Percentiles rank a stretch among this genome's conserved stretches.
phyloP scores from a whole-genome alignment of 2,888 invertebrate species.

The Apantesis nais region DNA sequence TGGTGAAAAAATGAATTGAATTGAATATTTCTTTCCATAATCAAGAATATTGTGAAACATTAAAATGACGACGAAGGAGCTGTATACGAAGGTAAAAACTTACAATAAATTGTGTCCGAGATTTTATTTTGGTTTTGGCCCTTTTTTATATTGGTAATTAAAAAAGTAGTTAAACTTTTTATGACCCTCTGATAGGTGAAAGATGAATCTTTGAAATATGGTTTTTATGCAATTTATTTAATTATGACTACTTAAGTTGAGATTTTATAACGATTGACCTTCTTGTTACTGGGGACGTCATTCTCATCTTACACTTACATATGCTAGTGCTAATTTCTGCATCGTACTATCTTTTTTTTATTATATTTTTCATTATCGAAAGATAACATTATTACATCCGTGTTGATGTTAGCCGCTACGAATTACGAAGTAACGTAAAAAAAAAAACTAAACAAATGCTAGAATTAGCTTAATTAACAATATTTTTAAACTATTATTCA shows the following conservation, averaged over 20 bases:
- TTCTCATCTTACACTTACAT: constrained; percentile 24
- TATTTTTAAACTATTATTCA: background rate
- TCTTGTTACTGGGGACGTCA: constrained; percentile 43
- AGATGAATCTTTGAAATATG: background rate
- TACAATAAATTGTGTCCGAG: constrained; percentile 31
- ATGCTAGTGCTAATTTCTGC: constrained; percentile 31
- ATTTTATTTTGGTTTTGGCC: constrained; percentile 41
- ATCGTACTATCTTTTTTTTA: constrained; percentile 19
- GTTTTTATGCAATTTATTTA: constrained; percentile 6
- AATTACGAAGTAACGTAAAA: background rate
- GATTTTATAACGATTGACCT: constrained; percentile 45
- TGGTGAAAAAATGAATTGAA: constrained; percentile 69
- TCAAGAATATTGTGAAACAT: constrained; percentile 39
- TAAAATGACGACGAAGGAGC: constrained; percentile 84
- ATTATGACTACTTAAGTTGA: constrained; percentile 13
- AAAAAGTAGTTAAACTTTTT: constrained; percentile 26
- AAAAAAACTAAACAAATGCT: background rate
- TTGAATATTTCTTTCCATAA: constrained; percentile 43
- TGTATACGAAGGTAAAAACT: constrained; percentile 80
- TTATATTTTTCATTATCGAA: background rate
- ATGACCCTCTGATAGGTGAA: too few relatives aligned
- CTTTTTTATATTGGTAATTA: constrained; percentile 46
- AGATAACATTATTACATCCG: constrained; percentile 15
- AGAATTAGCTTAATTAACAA: background rate
- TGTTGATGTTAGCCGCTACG: background rate